Conservation (phyloP, 2,113 vertebrate species). For the Girardinichthys multiradiatus region DNA sequence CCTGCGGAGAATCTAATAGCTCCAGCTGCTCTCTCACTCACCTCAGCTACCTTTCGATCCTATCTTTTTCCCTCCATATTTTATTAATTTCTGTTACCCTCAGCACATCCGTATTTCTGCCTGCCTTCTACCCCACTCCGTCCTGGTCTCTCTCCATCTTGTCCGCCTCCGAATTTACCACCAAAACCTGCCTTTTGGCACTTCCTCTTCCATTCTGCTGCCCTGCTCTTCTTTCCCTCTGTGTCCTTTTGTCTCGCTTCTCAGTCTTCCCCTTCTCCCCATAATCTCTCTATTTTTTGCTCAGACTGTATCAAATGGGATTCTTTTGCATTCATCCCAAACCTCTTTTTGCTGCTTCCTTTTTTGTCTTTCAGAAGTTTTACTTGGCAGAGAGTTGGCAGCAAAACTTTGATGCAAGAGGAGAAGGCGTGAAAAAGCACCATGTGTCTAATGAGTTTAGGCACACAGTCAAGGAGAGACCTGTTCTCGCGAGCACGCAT, state of each 20-base stretch:
- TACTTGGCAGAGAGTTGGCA: slow-evolving; percentile 30
- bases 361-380: slow-evolving; percentile 40
- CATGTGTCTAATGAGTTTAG: slow-evolving; percentile 16
- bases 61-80: slow-evolving; percentile 67
- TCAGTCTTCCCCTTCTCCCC: slow-evolving; percentile 34
- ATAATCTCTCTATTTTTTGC: slow-evolving; percentile 44
- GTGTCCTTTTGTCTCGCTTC: slow-evolving; percentile 28
- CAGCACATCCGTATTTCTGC: slow-evolving; percentile 57
- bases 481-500: slow-evolving; percentile 30
- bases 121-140: slow-evolving; percentile 32
- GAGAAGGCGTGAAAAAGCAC: background rate
- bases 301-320: slow-evolving; percentile 48
- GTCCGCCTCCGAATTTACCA: slow-evolving; percentile 61
- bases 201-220: slow-evolving; percentile 29
- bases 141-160: slow-evolving; percentile 44
- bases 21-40: slow-evolving; percentile 56
- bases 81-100: slow-evolving; percentile 69
- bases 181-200: slow-evolving; percentile 58
- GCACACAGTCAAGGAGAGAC: background rate
- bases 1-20: slow-evolving; percentile 58
- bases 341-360: slow-evolving; percentile 18
- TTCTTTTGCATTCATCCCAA: slow-evolving; percentile 43
- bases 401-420: slow-evolving; percentile 4
- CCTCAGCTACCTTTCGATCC: slow-evolving; percentile 62
- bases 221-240: slow-evolving; percentile 15